Base-by-base conservation (phyloP, 2,797 vertebrate species). In the Fratercula arctica region DNA sequence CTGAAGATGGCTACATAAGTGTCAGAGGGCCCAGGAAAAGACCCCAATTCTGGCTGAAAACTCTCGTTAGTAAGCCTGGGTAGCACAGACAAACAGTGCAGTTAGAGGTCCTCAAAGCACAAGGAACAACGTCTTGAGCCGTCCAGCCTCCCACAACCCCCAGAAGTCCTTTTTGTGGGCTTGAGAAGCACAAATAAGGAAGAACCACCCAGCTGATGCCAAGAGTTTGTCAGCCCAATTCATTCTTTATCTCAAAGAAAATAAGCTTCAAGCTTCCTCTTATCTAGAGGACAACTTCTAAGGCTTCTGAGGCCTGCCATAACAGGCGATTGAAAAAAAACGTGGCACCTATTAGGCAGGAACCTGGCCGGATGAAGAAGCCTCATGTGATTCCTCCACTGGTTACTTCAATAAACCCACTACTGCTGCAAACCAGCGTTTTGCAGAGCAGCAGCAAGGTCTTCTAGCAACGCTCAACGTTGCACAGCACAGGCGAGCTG, bases 211-310 rank as follows among this genome's bases (percentile, higher is more conserved):
- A 64, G 45, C 15, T 64, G 37, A 83, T 68, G 85, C 56, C 3
- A 7, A 88, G 45, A 91, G 68, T 12, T 81, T 87, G 53, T 89
- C 91, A 94, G 68, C n/a, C 29, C 87, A 87, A 72, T 51, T 83
- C 24, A 41, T 57, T 83, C 95, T 91, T 92, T 96, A 94, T 85
- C 96, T 89, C 60, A 85, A 91, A 61, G 33, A 94, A 96, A 96
- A 93, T 77, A 96, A 87, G 41, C 72, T 92, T 93, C 84, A 89
- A 87, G 45, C 75, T 80, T 87, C 11, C 59, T 53, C 75, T 93
- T 92, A 93, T 78, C 94, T 96, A 83, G 41, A 78, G n/a, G 56
- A 85, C 69, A 91, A 80, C 29, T 89, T 92, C 59, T 82, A 82
- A 93, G 74, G 79, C 54, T 92, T 91, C 77, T 69, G 35, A 95